Evolutionary conservation across 2,797 vertebrate genomes (phyloP).

Genomic region (Bufotes viridis): DNA sequence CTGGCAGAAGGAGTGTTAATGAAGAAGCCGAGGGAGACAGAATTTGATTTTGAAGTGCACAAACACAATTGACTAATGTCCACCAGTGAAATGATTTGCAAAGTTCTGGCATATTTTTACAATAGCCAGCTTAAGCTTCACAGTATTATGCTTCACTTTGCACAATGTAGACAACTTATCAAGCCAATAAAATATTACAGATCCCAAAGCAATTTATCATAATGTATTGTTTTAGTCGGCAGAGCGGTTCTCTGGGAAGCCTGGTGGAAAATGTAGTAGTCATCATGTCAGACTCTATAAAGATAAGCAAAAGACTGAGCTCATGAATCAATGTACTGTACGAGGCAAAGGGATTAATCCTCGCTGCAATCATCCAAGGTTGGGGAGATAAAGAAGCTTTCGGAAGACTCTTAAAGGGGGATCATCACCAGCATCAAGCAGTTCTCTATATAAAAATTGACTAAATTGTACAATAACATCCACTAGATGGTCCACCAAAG

Average conservation of each 20-base stretch:
- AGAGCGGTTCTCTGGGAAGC: background rate
- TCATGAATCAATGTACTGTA: background rate
- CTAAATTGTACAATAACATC: background rate
- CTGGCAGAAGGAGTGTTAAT: background rate
- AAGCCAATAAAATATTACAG: background rate
- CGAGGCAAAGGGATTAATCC: background rate
- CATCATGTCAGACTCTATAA: conserved; percentile 16
- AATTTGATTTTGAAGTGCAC: background rate
- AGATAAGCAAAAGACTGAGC: conserved; percentile 28
- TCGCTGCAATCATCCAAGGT: background rate
- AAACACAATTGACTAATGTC: background rate
- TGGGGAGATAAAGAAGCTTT: background rate
- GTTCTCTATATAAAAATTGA: background rate
- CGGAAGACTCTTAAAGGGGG: background rate
- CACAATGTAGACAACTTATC: conserved; percentile 14
- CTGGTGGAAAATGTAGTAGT: conserved; percentile 14
- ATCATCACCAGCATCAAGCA: background rate
- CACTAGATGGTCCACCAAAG: background rate
- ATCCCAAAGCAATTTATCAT: conserved; percentile 43
- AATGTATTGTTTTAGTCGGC: conserved; percentile 11
- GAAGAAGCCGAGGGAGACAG: background rate
- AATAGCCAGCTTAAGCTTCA: background rate
- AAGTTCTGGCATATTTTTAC: conserved; percentile 19
- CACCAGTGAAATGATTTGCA: background rate
- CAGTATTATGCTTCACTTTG: background rate